A percentile compares a stretch with the other conserved stretches of the same genome.
phyloP scores from a whole-genome alignment of 2,888 invertebrate species.

The Neoaliturus tenellus region DNA sequence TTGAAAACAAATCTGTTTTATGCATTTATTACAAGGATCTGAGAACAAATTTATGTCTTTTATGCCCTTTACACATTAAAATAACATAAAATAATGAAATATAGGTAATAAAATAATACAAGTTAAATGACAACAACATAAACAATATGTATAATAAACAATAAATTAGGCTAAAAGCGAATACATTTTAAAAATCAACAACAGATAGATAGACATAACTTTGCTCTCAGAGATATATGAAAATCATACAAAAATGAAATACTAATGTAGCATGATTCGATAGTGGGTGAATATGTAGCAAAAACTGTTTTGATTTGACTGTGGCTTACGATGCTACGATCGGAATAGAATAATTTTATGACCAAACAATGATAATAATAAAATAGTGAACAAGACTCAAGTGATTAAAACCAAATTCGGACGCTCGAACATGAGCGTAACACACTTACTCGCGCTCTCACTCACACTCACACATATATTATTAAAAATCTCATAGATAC shows the following conservation, averaged over 20 bases:
- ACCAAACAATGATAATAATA: slow-evolving; percentile 48
- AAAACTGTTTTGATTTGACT: slow-evolving; percentile 46
- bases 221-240: slow-evolving; percentile 39
- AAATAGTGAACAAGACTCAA: slow-evolving; percentile 56
- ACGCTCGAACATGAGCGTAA: slow-evolving; percentile 13
- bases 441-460: slow-evolving; percentile 33
- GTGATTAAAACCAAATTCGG: slow-evolving; percentile 53
- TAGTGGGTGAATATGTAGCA: slow-evolving; percentile 46
- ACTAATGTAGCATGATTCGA: slow-evolving; percentile 30
- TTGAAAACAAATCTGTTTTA: slow-evolving; percentile 50
- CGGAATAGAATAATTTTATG: slow-evolving; percentile 53
- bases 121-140: slow-evolving; percentile 46
- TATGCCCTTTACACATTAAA: slow-evolving; percentile 44
- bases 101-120: slow-evolving; percentile 45
- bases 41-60: slow-evolving; percentile 52
- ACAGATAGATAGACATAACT: slow-evolving; percentile 40
- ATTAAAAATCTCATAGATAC: slow-evolving; percentile 59
- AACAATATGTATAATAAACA: slow-evolving; percentile 45
- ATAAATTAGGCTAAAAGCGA: slow-evolving; percentile 29
- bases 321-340: slow-evolving; percentile 43
- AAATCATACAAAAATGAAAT: slow-evolving; percentile 9
- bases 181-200: slow-evolving; percentile 43
- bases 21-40: slow-evolving; percentile 43
- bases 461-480: slow-evolving; percentile 47
- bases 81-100: slow-evolving; percentile 44